These are phyloP conservation scores for Nestor notabilis DNA, from an alignment of 2,113 vertebrate species.

Conservation along the genomic window DNA sequence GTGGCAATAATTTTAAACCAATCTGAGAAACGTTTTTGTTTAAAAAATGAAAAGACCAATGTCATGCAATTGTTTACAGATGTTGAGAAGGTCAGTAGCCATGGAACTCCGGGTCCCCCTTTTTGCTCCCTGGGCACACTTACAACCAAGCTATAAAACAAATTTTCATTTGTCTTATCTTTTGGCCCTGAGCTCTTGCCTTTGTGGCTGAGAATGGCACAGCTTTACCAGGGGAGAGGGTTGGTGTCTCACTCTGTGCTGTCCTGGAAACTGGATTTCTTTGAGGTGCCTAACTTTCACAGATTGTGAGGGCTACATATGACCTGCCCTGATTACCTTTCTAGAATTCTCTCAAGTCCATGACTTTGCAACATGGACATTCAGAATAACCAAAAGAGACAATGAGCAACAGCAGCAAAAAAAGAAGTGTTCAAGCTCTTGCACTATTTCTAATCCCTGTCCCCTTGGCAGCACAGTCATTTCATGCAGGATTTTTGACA, in stretches of 20 bases:
- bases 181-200: background rate
- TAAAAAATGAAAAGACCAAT: background rate
- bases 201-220: background rate
- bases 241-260: background rate
- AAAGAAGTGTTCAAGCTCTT: background rate
- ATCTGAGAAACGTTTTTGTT: background rate
- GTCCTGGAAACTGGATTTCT: background rate
- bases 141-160: background rate
- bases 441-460: background rate
- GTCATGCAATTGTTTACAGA: background rate
- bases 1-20: background rate
- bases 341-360: background rate
- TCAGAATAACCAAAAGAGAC: background rate
- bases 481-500: background rate
- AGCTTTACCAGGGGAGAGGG: background rate
- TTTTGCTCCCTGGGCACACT: background rate
- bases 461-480: background rate
- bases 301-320: rapidly evolving
- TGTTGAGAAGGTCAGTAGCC: background rate
- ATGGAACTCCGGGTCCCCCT: background rate
- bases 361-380: background rate
- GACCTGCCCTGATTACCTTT: background rate
- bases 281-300: background rate
- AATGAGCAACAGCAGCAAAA: background rate
- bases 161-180: background rate